A percentile compares a stretch with the other conserved stretches of the same genome.
phyloP scores from a whole-genome alignment of 2,797 vertebrate species.

The Darevskia nairensis region DNA sequence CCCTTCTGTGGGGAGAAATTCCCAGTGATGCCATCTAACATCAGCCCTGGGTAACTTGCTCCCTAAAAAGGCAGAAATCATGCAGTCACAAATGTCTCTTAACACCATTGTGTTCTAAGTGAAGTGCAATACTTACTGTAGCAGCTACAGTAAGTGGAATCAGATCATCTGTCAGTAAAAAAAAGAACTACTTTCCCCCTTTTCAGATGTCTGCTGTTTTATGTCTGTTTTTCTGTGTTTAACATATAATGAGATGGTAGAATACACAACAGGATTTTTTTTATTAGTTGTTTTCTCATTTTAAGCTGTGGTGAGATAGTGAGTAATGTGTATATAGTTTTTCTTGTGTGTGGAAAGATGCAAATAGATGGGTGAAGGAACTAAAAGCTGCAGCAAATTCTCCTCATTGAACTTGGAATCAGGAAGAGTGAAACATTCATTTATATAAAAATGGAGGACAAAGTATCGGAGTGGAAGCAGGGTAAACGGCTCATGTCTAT shows the following conservation, averaged over 20 bases:
- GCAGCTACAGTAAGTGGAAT: too few species aligned
- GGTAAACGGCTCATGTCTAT: background rate
- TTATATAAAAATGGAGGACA: background rate
- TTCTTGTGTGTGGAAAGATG: too few species aligned
- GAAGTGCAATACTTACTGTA: background rate
- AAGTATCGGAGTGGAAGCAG: background rate
- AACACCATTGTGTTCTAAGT: background rate
- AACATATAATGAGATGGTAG: background rate
- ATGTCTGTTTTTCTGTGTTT: too few species aligned
- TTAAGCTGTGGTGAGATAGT: background rate
- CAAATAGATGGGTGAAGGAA: too few species aligned
- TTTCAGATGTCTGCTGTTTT: too few species aligned
- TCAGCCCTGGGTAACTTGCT: background rate
- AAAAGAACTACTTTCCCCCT: too few species aligned
- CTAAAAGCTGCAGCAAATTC: too few species aligned
- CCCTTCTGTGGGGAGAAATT: background rate
- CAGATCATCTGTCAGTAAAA: too few species aligned
- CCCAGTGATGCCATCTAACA: background rate
- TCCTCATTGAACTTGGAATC: background rate
- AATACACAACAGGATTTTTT: background rate
- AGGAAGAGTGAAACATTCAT: background rate
- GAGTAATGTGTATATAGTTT: background rate
- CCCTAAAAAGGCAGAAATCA: background rate
- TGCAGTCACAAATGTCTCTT: background rate
- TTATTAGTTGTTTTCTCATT: background rate